A percentile compares a stretch with the other conserved stretches of the same genome.
Evolutionary conservation across 2,113 vertebrate species (phyloP).

Genomic region (Epinephelus cyanopodus): DNA sequence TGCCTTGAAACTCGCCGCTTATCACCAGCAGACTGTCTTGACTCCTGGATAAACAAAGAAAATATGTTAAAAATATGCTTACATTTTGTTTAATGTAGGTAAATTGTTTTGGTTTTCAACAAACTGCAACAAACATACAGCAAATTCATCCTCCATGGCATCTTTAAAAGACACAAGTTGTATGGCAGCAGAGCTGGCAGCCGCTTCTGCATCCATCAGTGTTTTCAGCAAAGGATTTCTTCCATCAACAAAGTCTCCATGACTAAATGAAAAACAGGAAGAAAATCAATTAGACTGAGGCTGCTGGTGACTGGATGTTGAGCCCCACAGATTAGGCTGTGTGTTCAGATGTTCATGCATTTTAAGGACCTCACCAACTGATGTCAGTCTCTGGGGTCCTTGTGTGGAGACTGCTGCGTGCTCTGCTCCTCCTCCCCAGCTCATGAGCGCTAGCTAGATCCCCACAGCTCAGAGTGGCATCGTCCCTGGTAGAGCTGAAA

Average conservation of each 20-base stretch:
- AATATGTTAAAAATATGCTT: too few relatives aligned
- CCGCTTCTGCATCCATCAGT: slow-evolving; percentile 82
- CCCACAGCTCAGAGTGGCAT: slow-evolving; percentile 38
- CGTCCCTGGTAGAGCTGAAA: slow-evolving; percentile 51
- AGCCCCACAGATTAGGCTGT: background rate
- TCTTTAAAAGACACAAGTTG: slow-evolving; percentile 87
- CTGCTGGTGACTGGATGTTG: background rate
- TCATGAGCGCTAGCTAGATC: slow-evolving; percentile 43
- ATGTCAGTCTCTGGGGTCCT: slow-evolving; percentile 46
- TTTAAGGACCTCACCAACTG: slow-evolving; percentile 55
- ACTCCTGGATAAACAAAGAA: slow-evolving; percentile 73
- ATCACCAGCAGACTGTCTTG: slow-evolving; percentile 65
- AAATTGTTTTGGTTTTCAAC: background rate
- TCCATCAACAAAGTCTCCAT: slow-evolving; percentile 28
- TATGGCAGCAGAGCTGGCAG: slow-evolving; percentile 80
- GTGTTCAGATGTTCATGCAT: background rate
- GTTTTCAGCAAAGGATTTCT: slow-evolving; percentile 74
- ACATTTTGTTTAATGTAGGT: background rate
- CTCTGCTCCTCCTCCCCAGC: slow-evolving; percentile 25
- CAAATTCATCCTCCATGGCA: slow-evolving; percentile 75
- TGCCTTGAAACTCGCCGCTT: slow-evolving; percentile 79
- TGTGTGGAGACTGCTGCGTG: slow-evolving; percentile 22
- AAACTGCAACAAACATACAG: slow-evolving; percentile 71
- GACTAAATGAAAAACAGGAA: slow-evolving; percentile 59
- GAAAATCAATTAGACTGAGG: background rate